Base-by-base conservation (phyloP, 2,888 invertebrate species). In the Ectemnius continuus region DNA sequence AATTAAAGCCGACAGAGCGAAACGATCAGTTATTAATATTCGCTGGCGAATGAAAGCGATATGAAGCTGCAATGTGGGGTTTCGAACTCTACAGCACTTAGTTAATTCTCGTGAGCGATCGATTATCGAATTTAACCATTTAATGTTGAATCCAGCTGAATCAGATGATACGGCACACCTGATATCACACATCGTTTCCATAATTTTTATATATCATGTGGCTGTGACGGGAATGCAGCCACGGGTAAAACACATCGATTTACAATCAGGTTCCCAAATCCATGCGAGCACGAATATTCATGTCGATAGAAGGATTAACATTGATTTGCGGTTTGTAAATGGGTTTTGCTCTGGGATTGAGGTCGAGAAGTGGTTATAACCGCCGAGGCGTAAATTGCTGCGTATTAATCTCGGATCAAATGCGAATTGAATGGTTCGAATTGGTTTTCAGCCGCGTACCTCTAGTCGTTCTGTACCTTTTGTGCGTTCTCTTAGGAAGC, bases 291-390 rank as follows among this genome's bases (percentile, higher is more conserved):
- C 65, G 68, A 62, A 74, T 71, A 74, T 66, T 71, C 67, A 69
- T 71, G 71, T 71, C 70, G 68, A 67, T 73, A 47, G 61, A 70
- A 68, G 70, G 76, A 73, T 78, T 78, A 78, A 70, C 76, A 76
- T 73, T 70, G 70, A 73, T 78, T 78, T 73, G 75, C 67, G 73
- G 78, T 61, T 58, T n/a, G 63, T 61, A 26, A 65, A 63, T 71
- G 68, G 28, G 36, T 28, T 63, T 62, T 48, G 11, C 16, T 58
- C 28, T 20, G 52, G 45, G 48, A 14, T 13, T 20, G 61, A 20
- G 2, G 56, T 13, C 52, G 52, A 16, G 52, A 52, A 11, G 52
- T 14, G 52, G 16, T 52, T 16, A 45, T 46, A 26, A 11, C 16
- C 45, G 52, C 5, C 68, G 67, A 73, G 61, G 70, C 73, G 70